Percentiles rank a stretch among this genome's conserved stretches.
These are phyloP conservation scores for Geotria australis DNA, from an alignment of 2,797 vertebrate genomes.

Conservation along the genomic window DNA sequence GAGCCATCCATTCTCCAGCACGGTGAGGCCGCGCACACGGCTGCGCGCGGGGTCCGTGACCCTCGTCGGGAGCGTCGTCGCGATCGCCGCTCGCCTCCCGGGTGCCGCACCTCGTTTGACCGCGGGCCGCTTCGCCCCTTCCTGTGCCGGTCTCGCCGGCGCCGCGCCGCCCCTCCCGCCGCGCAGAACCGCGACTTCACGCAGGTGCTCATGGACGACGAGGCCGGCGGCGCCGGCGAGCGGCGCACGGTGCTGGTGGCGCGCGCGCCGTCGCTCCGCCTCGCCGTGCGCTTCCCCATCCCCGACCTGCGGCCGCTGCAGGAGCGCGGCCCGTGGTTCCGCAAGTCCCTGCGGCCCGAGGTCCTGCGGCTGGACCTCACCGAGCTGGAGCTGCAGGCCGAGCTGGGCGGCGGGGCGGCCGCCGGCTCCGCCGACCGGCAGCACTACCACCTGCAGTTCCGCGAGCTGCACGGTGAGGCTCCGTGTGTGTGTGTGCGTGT, in stretches of 20 bases:
- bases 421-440: background rate
- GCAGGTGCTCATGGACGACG: conserved; percentile 4
- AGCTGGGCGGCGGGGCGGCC: conserved; percentile 15
- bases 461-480: background rate
- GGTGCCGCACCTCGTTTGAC: too few relatives aligned
- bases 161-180: too few relatives aligned
- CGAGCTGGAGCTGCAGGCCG: conserved; percentile 28
- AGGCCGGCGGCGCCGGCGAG: conserved; percentile 34
- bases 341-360: conserved; percentile 29
- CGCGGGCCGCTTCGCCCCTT: too few relatives aligned
- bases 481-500: too few relatives aligned
- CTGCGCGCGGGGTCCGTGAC: too few relatives aligned
- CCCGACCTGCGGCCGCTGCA: conserved; percentile 61
- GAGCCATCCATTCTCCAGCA: too few relatives aligned
- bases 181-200: too few relatives aligned
- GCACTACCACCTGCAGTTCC: background rate
- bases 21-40: too few relatives aligned
- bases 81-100: too few relatives aligned
- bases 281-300: conserved; percentile 40
- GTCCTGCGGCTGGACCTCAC: conserved; percentile 29
- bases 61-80: too few relatives aligned
- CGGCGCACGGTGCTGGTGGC: conserved; percentile 46
- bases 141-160: too few relatives aligned
- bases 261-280: conserved; percentile 23
- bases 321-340: conserved; percentile 23